These are phyloP conservation scores for Petrocephalus microphthalmus DNA, from an alignment of 2,113 vertebrate genomes.

Conservation along the genomic window DNA sequence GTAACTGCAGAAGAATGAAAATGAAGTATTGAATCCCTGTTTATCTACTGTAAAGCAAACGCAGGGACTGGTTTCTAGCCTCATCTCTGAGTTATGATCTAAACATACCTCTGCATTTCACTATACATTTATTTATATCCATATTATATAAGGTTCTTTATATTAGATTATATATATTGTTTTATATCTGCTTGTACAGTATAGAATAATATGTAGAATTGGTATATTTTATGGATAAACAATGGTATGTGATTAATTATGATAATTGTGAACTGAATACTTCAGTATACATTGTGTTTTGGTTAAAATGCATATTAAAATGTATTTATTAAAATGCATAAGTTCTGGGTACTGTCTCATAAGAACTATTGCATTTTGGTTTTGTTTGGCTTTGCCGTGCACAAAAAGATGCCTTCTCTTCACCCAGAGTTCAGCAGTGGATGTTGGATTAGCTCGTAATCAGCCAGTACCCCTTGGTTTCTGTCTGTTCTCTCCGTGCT, in stretches of 20 bases:
- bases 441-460: background rate
- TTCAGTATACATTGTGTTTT: background rate
- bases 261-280: no score
- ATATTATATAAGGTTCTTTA: background rate
- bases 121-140: background rate
- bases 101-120: background rate
- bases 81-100: background rate
- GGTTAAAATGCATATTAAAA: background rate
- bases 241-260: background rate
- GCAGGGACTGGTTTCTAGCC: background rate
- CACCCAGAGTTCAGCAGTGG: background rate
- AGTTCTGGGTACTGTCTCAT: background rate
- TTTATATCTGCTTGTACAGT: no score
- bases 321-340: background rate
- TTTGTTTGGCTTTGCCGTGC: background rate
- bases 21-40: background rate
- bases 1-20: background rate
- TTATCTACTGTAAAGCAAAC: background rate
- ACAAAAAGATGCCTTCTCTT: background rate
- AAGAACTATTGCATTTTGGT: background rate
- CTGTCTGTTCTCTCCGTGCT: background rate
- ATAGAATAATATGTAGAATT: background rate
- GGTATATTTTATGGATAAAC: background rate
- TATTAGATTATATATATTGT: background rate
- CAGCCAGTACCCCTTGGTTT: background rate